Conservation (phyloP, 2,797 vertebrate species). For the Hyperoplus lanceolatus region DNA sequence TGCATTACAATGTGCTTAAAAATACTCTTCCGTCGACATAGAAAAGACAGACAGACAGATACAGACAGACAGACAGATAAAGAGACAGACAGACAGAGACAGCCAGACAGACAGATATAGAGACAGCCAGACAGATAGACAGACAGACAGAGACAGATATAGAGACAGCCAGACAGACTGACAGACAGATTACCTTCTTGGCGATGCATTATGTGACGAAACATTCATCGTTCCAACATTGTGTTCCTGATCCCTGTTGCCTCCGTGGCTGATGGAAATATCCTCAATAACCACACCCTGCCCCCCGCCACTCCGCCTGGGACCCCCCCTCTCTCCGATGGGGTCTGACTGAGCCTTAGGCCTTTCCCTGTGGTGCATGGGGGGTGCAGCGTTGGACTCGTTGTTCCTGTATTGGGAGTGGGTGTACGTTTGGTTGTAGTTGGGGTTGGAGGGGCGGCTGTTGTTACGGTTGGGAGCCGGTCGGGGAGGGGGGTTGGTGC, state of each 20-base stretch:
- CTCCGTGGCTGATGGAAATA: conserved; percentile 54
- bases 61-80: no score
- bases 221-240: rapidly evolving
- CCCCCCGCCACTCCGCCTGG: conserved; percentile 19
- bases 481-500: conserved; percentile 66
- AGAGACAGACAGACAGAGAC: no score
- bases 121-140: no score
- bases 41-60: no score
- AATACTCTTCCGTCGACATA: no score
- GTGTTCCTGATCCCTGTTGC: conserved; percentile 61
- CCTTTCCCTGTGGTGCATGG: conserved; percentile 55
- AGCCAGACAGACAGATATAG: no score
- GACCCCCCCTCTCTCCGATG: conserved; percentile 60
- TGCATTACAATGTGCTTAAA: no score
- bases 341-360: conserved; percentile 56
- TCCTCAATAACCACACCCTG: conserved; percentile 69
- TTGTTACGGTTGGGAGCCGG: conserved; percentile 63
- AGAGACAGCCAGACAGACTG: no score
- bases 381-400: conserved; percentile 47
- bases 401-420: conserved; percentile 64
- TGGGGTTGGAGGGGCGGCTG: neutral
- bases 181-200: no score
- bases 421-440: conserved; percentile 56
- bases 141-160: no score
- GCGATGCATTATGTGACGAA: neutral